A percentile compares a stretch with the other conserved stretches of the same genome.
phyloP scores from a whole-genome alignment of 1,140 invertebrate genomes.

The Drosophila pallidifrons region DNA sequence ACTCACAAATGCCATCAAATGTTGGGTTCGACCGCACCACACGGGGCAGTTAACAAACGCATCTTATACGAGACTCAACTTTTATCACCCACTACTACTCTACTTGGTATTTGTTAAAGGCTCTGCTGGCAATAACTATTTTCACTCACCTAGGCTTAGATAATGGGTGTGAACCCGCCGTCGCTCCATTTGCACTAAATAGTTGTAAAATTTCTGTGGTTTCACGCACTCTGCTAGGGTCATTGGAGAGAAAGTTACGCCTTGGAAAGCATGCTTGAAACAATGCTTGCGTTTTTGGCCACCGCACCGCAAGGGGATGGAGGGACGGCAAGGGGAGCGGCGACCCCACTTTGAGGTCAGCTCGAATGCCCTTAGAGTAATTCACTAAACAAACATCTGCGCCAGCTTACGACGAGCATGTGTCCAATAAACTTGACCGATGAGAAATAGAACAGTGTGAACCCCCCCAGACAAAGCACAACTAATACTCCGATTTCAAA shows the following conservation, averaged over 20 bases:
- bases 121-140: slow-evolving; percentile 6
- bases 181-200: slow-evolving; percentile 45
- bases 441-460: not conserved
- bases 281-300: slow-evolving; percentile 1
- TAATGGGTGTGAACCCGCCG: slow-evolving; percentile 39
- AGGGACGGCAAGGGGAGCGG: not conserved
- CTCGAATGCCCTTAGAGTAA: slow-evolving; percentile 17
- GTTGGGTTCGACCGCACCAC: slow-evolving; percentile 36
- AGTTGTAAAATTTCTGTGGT: slow-evolving; percentile 35
- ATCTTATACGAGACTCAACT: slow-evolving; percentile 66
- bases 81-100: slow-evolving; percentile 66
- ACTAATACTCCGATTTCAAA: not conserved
- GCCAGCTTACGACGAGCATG: not conserved
- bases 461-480: not conserved
- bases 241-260: slow-evolving; percentile 9
- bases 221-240: slow-evolving; percentile 31
- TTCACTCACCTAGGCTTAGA: slow-evolving; percentile 14
- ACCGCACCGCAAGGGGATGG: slow-evolving; percentile 13
- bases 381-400: slow-evolving; percentile 11
- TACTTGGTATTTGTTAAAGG: slow-evolving; percentile 17
- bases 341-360: slow-evolving; percentile 26
- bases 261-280: slow-evolving; percentile 14
- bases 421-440: slow-evolving; percentile 10
- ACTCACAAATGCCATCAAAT: slow-evolving; percentile 26
- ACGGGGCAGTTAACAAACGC: slow-evolving; percentile 14